A percentile compares a stretch with the other conserved stretches of the same genome.
Conservation (phyloP, 23 tunicate species). For the Clavelina lepadiformis region DNA sequence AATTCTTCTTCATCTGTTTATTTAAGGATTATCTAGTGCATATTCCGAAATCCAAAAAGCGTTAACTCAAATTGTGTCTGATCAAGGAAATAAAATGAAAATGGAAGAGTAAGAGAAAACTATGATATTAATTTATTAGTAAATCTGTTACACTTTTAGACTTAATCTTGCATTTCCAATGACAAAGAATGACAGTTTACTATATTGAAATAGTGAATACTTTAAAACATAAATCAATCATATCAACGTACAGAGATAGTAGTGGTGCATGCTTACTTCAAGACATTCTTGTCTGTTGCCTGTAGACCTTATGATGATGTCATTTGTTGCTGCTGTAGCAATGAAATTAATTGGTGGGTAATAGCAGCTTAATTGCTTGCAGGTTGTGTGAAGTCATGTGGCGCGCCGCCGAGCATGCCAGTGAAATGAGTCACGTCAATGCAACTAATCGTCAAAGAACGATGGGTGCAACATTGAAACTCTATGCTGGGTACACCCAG, state of each 20-base stretch:
- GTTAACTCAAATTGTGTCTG: neutral
- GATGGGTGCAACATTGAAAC: conserved; percentile 25
- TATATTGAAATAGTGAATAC: no score
- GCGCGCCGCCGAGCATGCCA: conserved; percentile 26
- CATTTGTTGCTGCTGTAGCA: no score
- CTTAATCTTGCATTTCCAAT: no score
- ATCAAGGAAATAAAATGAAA: no score
- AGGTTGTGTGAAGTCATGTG: conserved; percentile 13
- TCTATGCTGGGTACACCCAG: conserved; percentile 33
- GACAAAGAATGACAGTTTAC: no score
- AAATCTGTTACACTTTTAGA: no score
- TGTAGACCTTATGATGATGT: no score
- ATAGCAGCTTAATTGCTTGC: neutral
- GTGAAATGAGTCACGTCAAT: conserved; percentile 21
- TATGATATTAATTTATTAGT: no score
- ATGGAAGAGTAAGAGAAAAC: no score
- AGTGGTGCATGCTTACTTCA: neutral
- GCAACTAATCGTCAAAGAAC: conserved; percentile 37
- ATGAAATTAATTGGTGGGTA: no score
- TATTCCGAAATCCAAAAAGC: conserved; percentile 26
- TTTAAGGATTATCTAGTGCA: conserved; percentile 41
- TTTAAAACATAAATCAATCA: no score
- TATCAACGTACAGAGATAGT: neutral
- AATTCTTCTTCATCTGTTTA: conserved; percentile 1
- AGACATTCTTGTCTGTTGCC: no score